Percentiles rank a stretch among this genome's conserved stretches.
These are phyloP conservation scores for Drosophila grimshawi DNA, from an alignment of 1,140 invertebrate species.

Conservation along the genomic window DNA sequence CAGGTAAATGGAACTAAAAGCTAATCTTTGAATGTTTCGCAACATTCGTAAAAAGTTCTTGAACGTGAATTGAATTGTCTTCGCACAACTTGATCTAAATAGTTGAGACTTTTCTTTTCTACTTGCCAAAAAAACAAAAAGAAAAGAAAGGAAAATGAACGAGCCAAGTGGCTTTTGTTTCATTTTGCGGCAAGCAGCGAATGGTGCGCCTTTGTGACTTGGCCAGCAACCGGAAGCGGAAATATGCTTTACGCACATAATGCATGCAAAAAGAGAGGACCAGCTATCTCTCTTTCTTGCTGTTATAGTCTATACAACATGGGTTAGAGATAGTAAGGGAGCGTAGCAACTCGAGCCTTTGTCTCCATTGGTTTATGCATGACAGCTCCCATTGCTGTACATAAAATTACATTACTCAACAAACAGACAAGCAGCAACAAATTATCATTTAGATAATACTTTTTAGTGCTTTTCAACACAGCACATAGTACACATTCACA, in stretches of 20 bases:
- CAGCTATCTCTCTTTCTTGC: neutral
- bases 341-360: slow-evolving; percentile 27
- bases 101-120: slow-evolving; percentile 16
- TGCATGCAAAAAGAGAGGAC: slow-evolving; percentile 26
- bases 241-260: slow-evolving; percentile 56
- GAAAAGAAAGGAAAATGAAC: slow-evolving; percentile 3
- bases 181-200: slow-evolving; percentile 30
- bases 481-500: neutral
- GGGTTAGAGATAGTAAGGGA: neutral
- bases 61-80: slow-evolving; percentile 39
- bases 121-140: too few relatives aligned
- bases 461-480: slow-evolving; percentile 76
- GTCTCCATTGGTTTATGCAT: slow-evolving; percentile 54
- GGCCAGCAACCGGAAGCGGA: slow-evolving; percentile 44
- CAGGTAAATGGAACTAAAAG: slow-evolving; percentile 47
- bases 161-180: slow-evolving; percentile 27
- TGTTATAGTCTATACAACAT: neutral
- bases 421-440: slow-evolving; percentile 76
- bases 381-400: slow-evolving; percentile 53
- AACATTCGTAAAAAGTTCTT: slow-evolving; percentile 28
- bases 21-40: slow-evolving; percentile 38
- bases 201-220: slow-evolving; percentile 56
- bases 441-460: slow-evolving; percentile 82
- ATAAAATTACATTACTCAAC: slow-evolving; percentile 77
- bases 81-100: slow-evolving; percentile 37